Percentiles rank a stretch among this genome's conserved stretches.
phyloP scores from a whole-genome alignment of 2,113 vertebrate species.

The Notechis scutatus region DNA sequence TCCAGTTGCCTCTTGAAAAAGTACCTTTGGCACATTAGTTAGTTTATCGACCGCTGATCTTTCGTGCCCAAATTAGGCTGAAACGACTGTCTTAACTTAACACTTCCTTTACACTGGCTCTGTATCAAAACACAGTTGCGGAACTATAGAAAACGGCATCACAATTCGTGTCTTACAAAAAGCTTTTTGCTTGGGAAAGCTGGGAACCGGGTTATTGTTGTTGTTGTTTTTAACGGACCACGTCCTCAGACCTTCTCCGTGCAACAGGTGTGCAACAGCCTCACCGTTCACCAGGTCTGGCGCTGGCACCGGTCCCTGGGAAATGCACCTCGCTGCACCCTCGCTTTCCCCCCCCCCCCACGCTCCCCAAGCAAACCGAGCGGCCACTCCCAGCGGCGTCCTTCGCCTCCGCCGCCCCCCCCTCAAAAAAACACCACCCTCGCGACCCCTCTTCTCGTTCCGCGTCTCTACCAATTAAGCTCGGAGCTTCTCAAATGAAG shows the following conservation, averaged over 20 bases:
- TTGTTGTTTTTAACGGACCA: neutral
- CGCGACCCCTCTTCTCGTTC: neutral
- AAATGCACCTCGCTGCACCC: no score
- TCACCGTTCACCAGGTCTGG: neutral
- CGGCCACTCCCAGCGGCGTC: neutral
- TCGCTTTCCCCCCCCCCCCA: no score
- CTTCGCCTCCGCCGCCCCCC: no score
- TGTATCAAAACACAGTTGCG: neutral
- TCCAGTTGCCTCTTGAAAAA: no score
- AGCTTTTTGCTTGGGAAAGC: neutral
- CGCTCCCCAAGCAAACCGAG: no score
- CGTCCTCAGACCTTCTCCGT: neutral
- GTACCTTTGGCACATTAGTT: neutral
- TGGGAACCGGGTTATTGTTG: neutral
- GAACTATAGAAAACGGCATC: neutral
- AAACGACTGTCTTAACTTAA: neutral
- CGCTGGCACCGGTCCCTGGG: neutral
- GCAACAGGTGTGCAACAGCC: neutral
- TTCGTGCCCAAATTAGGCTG: neutral
- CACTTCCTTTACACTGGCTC: neutral
- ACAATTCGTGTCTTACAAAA: neutral
- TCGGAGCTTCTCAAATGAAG: neutral
- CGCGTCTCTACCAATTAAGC: neutral
- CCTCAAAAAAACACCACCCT: neutral
- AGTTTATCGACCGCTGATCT: neutral